These are phyloP conservation scores for Gymnocephalus cernua DNA, from an alignment of 2,113 vertebrate species.

Conservation along the genomic window DNA sequence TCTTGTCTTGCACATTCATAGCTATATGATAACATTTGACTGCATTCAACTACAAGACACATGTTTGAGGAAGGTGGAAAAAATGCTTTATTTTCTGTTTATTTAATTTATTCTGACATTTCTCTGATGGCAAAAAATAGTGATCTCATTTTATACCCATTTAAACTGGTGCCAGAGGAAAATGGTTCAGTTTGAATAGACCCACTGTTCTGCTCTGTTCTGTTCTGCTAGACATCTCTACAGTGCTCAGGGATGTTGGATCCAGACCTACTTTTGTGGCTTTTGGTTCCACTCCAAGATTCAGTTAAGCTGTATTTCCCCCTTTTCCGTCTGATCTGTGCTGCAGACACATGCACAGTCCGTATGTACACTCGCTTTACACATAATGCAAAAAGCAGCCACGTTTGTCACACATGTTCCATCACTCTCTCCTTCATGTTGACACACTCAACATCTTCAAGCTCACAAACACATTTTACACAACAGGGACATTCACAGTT, in stretches of 20 bases:
- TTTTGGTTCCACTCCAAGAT: slow-evolving; percentile 78
- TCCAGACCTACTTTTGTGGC: slow-evolving; percentile 76
- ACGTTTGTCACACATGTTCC: slow-evolving; percentile 44
- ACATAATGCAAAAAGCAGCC: slow-evolving; percentile 57
- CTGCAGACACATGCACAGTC: slow-evolving; percentile 58
- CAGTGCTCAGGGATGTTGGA: slow-evolving; percentile 59
- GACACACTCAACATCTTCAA: slow-evolving; percentile 29
- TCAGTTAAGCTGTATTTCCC: slow-evolving; percentile 66
- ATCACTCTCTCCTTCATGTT: slow-evolving; percentile 27
- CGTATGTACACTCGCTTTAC: slow-evolving; percentile 23
- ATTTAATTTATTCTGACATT: slow-evolving; percentile 31
- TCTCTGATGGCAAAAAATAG: slow-evolving; percentile 51
- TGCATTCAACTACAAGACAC: not conserved
- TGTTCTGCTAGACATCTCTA: slow-evolving; percentile 56
- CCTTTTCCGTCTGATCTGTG: slow-evolving; percentile 55
- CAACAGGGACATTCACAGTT: slow-evolving; percentile 46
- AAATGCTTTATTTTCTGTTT: slow-evolving; percentile 47
- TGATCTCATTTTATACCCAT: slow-evolving; percentile 76
- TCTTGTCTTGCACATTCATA: not conserved
- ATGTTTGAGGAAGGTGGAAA: slow-evolving; percentile 31
- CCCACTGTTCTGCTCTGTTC: slow-evolving; percentile 78
- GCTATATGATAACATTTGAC: not conserved
- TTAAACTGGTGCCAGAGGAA: slow-evolving; percentile 71
- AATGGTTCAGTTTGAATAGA: slow-evolving; percentile 81
- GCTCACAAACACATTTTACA: slow-evolving; percentile 27